Percentiles rank a stretch among this genome's conserved stretches.
phyloP scores from a whole-genome alignment of 2,888 invertebrate species.

The Eutolmus rufibarbis region DNA sequence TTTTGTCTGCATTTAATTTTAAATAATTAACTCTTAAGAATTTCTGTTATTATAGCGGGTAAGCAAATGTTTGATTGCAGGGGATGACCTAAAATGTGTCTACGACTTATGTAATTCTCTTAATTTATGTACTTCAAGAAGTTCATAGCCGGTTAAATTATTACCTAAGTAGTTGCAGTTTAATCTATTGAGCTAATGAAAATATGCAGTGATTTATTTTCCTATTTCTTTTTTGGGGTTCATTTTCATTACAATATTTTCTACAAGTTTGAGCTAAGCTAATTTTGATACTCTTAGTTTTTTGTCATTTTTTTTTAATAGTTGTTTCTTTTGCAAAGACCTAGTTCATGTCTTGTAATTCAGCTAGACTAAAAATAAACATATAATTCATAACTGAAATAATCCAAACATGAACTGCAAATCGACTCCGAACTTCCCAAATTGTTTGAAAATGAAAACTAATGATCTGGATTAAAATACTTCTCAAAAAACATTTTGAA shows the following conservation, averaged over 20 bases:
- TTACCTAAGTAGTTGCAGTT: neutral
- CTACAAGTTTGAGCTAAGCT: neutral
- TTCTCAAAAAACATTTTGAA: too few species aligned
- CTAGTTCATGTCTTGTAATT: neutral
- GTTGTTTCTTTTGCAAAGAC: neutral
- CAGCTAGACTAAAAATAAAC: neutral
- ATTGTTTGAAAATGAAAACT: neutral
- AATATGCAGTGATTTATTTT: neutral
- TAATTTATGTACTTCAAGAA: neutral
- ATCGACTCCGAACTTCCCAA: neutral
- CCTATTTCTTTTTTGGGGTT: neutral
- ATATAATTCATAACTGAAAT: neutral
- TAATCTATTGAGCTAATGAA: neutral
- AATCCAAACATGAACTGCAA: neutral
- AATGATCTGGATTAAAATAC: neutral
- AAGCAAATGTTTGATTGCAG: neutral
- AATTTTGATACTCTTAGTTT: neutral
- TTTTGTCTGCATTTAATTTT: neutral
- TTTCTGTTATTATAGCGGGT: neutral
- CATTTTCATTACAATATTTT: neutral
- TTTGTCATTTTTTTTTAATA: neutral
- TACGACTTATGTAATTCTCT: neutral
- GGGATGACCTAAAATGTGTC: neutral
- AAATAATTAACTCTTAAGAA: neutral
- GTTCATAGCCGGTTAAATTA: neutral